phyloP scores from a whole-genome alignment of 2,888 invertebrate genomes.

The Exocentrus adspersus region DNA sequence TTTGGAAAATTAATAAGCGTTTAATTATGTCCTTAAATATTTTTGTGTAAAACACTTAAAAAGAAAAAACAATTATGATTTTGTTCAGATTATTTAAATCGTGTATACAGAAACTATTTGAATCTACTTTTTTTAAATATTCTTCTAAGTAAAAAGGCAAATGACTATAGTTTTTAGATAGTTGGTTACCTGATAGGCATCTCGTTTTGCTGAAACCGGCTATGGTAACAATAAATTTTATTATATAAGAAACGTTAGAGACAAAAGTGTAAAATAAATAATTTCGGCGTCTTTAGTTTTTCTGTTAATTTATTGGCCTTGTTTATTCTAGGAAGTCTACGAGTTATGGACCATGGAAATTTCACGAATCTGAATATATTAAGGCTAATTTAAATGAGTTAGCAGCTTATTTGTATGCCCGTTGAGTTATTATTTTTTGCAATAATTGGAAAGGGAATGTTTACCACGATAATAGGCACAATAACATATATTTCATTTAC shows the following conservation, averaged over 20 bases:
- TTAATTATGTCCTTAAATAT: too few relatives aligned
- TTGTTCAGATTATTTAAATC: too few relatives aligned
- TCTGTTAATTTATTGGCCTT: slow-evolving; percentile 16
- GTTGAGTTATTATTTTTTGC: not conserved
- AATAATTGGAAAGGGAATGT: not conserved
- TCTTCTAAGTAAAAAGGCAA: too few relatives aligned
- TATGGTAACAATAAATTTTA: slow-evolving; percentile 12
- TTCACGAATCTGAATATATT: slow-evolving; percentile 12
- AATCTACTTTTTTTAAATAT: too few relatives aligned
- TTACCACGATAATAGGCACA: not conserved
- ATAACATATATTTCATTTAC: not conserved
- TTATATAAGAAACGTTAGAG: slow-evolving; percentile 14
- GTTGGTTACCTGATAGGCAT: not conserved
- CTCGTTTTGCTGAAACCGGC: not conserved
- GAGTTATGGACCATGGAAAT: slow-evolving; percentile 3
- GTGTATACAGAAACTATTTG: too few relatives aligned
- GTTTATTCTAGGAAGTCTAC: slow-evolving; percentile 15
- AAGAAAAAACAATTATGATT: too few relatives aligned
- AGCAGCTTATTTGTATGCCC: not conserved
- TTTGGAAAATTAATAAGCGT: not conserved
- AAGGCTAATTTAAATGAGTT: slow-evolving; percentile 14
- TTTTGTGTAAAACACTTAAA: too few relatives aligned
- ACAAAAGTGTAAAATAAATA: slow-evolving; percentile 12
- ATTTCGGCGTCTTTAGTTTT: slow-evolving; percentile 22
- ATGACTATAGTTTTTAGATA: too few relatives aligned